These are phyloP conservation scores for Aurelia coerulea DNA, from an alignment of 30 jellyfish, hydroid and myxozoan species.

Conservation along the genomic window DNA sequence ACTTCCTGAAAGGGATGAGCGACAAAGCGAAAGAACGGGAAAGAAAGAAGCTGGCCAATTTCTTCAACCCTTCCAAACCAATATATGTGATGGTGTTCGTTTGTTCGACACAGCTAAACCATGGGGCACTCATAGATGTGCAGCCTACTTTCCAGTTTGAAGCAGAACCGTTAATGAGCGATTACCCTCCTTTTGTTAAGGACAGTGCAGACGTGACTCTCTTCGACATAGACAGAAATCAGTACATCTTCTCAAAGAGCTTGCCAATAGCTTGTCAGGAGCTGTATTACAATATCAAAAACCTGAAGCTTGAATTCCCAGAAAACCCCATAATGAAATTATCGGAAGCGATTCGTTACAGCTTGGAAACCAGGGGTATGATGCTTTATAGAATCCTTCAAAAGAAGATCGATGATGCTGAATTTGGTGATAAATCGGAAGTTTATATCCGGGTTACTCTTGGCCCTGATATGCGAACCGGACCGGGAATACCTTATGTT, in stretches of 20 bases:
- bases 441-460: conserved; percentile 56
- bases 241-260: conserved; percentile 31
- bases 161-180: conserved; percentile 13
- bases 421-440: background rate
- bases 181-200: conserved; percentile 17
- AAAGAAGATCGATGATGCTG: background rate
- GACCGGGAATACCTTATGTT: conserved; percentile 64
- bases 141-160: conserved; percentile 9
- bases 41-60: background rate
- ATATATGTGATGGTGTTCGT: background rate
- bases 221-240: conserved; percentile 17
- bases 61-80: conserved; percentile 21
- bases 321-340: conserved; percentile 13
- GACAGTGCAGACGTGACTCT: conserved; percentile 23
- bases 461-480: conserved; percentile 55
- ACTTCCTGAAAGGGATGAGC: conserved; percentile 5
- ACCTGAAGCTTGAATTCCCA: conserved; percentile 12
- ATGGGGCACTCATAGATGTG: background rate
- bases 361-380: conserved; percentile 27
- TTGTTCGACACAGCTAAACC: background rate
- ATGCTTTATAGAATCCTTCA: background rate
- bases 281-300: conserved; percentile 22
- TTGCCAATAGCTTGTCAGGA: conserved; percentile 23
- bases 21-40: background rate
- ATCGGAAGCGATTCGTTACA: conserved; percentile 50